A percentile compares a stretch with the other conserved stretches of the same genome.
phyloP scores from a whole-genome alignment of 2,797 vertebrate species.

The Enteromius anoplus region DNA sequence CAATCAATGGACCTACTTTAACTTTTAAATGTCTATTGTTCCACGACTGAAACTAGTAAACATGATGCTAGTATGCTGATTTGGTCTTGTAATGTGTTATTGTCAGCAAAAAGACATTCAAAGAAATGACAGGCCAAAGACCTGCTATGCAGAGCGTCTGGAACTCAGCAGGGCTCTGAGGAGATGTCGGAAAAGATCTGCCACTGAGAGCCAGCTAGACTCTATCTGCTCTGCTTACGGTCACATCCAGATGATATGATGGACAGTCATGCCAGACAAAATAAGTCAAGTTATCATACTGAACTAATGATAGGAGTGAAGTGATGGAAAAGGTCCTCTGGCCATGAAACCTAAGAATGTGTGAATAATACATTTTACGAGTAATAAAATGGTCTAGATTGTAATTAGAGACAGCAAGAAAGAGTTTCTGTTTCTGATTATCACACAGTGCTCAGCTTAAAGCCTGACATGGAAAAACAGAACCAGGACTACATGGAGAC shows the following conservation, averaged over 20 bases:
- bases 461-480: neutral
- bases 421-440: neutral
- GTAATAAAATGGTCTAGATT: neutral
- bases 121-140: neutral
- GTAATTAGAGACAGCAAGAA: neutral
- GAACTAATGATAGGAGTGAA: slow-evolving; percentile 29
- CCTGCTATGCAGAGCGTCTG: neutral
- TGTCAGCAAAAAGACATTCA: neutral
- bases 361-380: neutral
- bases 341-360: neutral
- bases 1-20: neutral
- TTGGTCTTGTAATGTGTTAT: neutral
- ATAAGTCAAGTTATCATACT: slow-evolving; percentile 30
- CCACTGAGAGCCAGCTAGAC: neutral
- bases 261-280: slow-evolving; percentile 34
- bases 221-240: neutral
- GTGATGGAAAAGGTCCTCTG: slow-evolving; percentile 7
- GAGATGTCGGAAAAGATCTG: neutral
- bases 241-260: slow-evolving; percentile 2
- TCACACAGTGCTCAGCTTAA: neutral
- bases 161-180: slow-evolving; percentile 2
- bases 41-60: neutral
- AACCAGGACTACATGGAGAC: neutral
- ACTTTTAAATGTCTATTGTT: no score
- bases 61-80: neutral